Conservation (phyloP, 2,888 invertebrate genomes). For the Elysia crispata region DNA sequence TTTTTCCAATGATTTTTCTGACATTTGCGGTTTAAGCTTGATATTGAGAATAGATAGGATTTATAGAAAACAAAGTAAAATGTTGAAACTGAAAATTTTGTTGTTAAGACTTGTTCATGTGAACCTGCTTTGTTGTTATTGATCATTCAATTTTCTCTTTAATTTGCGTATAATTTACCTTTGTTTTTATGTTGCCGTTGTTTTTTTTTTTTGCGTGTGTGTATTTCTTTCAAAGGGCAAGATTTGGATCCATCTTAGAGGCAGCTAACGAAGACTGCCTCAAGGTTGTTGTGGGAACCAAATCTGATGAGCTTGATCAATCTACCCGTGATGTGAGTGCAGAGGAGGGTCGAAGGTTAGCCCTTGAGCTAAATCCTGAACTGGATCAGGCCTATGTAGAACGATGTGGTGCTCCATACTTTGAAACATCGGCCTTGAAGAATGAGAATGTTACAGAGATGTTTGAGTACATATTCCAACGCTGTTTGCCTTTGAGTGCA, state of each 20-base stretch:
- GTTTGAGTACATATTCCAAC: conserved; percentile 74
- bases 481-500: conserved; percentile 63
- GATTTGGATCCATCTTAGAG: conserved; percentile 71
- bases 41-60: too few relatives aligned
- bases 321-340: conserved; percentile 60
- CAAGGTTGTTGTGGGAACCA: conserved; percentile 74
- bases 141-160: too few relatives aligned
- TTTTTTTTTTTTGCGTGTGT: not conserved
- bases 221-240: conserved; percentile 61
- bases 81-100: too few relatives aligned
- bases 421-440: conserved; percentile 74
- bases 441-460: conserved; percentile 71
- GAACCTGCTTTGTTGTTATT: too few relatives aligned
- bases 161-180: too few relatives aligned
- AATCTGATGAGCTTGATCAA: conserved; percentile 64
- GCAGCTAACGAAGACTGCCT: conserved; percentile 72
- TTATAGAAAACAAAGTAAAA: too few relatives aligned
- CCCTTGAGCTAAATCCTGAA: conserved; percentile 66
- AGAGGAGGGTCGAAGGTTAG: conserved; percentile 67
- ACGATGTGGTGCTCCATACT: conserved; percentile 66
- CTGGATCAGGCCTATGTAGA: conserved; percentile 58
- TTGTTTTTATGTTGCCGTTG: too few relatives aligned
- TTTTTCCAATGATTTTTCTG: too few relatives aligned
- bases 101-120: too few relatives aligned
- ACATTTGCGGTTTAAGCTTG: too few relatives aligned